These are phyloP conservation scores for Sprattus sprattus DNA, from an alignment of 2,113 vertebrate species.

Conservation along the genomic window DNA sequence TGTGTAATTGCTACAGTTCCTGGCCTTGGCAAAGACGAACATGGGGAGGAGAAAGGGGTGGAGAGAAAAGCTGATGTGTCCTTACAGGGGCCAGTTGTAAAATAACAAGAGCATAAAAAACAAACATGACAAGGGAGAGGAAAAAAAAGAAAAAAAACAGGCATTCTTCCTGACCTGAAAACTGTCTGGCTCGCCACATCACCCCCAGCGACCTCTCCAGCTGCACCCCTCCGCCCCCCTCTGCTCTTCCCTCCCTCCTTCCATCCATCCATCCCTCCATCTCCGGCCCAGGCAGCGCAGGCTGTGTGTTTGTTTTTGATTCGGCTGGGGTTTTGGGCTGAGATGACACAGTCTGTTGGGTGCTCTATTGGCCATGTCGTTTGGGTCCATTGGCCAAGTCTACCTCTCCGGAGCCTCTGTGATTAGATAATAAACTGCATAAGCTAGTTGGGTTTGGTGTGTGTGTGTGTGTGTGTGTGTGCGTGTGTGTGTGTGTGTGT, in stretches of 20 bases:
- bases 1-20: neutral
- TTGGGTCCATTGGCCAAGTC: conserved; percentile 70
- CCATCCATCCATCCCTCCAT: conserved; percentile 14
- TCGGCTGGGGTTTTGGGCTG: conserved; percentile 66
- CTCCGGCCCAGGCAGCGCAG: conserved; percentile 43
- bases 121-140: neutral
- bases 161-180: conserved; percentile 27
- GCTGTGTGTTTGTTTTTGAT: conserved; percentile 73
- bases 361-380: conserved; percentile 75
- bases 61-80: neutral
- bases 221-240: conserved; percentile 5
- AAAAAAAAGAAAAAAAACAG: neutral
- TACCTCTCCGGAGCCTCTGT: conserved; percentile 61
- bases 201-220: neutral
- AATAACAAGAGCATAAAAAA: neutral
- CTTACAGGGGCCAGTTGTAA: conserved; percentile 1
- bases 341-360: conserved; percentile 77
- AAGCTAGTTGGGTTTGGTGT: conserved; percentile 24
- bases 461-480: conserved; percentile 2
- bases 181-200: neutral
- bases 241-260: neutral
- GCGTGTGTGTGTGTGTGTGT: neutral
- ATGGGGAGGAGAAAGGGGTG: neutral
- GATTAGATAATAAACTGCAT: conserved; percentile 71
- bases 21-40: neutral